Base-by-base conservation (phyloP, 2,797 vertebrate genomes). In the Gorsachius magnificus region DNA sequence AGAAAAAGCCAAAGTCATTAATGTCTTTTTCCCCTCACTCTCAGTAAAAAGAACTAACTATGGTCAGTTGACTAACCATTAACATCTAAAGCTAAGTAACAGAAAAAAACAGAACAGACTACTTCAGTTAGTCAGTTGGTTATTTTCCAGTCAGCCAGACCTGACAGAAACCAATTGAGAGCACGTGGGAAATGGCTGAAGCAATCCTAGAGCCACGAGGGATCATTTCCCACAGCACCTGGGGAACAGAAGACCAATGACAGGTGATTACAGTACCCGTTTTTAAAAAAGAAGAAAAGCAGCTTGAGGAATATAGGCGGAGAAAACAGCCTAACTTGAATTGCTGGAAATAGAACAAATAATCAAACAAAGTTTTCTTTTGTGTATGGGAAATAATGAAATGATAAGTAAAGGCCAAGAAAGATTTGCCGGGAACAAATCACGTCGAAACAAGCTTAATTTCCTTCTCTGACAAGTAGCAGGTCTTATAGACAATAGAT, bases 361-460 rank as follows among this genome's bases (percentile, higher is more conserved):
- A 64, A 69, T 5, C 68, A 77, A 93, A 93, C 64, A 89, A 86
- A 83, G 72, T 79, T 94, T 91, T 88, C 69, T 91, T 96, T 90
- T 90, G 61, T 95, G 61, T 28, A 54, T 83, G 79, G 72, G 86
- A 93, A 94, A 88, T 65, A 91, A 90, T 83, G 76, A 88, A 91
- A 72, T 45, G 72, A 81, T 91, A 95, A 95, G 93, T 83, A 46
- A 76, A 91, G 58, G 86, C 93, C 95, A 90, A 90, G 89, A 93
- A 84, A 63, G 74, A 84, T 87, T 95, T 90, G 77, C 66, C 86
- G 90, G 92, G 94, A 96, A 93, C 72, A 92, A 93, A 95, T 93
- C 83, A 38, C 93, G 80, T 80, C 1, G 8, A 76, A 72, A 50
- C 58, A 79, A 93, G 86, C 90, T 92, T 92, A 58, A 82, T 89